Conservation (phyloP, 2,888 invertebrate species). For the Physocephala rufipes region DNA sequence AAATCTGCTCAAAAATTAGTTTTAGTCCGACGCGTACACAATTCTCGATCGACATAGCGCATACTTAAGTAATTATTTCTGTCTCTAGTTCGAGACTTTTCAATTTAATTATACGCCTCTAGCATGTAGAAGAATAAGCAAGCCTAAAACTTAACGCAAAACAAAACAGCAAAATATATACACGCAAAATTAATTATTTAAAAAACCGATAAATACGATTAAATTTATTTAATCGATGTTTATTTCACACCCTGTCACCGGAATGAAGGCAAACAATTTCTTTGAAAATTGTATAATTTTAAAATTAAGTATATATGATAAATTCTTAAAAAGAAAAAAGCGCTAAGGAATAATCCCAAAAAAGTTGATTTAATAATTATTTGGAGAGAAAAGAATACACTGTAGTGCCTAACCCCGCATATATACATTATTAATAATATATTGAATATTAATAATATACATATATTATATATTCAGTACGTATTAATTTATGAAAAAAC, state of each 20-base stretch:
- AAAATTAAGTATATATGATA: conserved; percentile 13
- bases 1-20: too few relatives aligned
- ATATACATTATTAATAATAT: conserved; percentile 39
- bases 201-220: neutral
- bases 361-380: conserved; percentile 45
- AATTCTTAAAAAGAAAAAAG: conserved; percentile 34
- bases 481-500: conserved; percentile 41
- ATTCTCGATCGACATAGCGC: conserved; percentile 37
- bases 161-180: conserved; percentile 33
- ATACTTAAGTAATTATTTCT: neutral
- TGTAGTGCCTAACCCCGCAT: conserved; percentile 63
- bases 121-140: too few relatives aligned
- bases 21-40: neutral
- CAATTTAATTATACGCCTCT: too few relatives aligned
- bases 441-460: conserved; percentile 42
- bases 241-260: neutral
- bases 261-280: conserved; percentile 5
- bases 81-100: too few relatives aligned
- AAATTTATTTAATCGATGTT: neutral
- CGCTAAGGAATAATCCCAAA: conserved; percentile 37
- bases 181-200: neutral
- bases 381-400: conserved; percentile 50
- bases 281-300: conserved; percentile 5
- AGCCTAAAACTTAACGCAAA: conserved; percentile 11
- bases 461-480: conserved; percentile 35